Percentiles rank a stretch among this genome's conserved stretches.
Evolutionary conservation across 2,113 vertebrate genomes (phyloP).

Genomic region (Platanista minor): DNA sequence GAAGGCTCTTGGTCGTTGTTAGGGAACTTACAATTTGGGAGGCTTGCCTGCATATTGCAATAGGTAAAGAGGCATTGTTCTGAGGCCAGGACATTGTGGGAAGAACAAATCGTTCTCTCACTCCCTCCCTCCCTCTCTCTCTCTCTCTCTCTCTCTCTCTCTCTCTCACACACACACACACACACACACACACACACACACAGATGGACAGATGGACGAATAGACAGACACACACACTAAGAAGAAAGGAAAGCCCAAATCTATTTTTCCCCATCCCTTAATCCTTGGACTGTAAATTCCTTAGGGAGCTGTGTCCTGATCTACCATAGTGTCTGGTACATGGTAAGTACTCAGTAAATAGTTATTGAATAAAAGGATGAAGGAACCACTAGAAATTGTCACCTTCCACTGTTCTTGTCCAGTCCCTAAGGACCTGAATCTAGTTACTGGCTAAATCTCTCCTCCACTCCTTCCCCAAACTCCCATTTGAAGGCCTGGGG

Average conservation of each 20-base stretch:
- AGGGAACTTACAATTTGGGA: slow-evolving; percentile 24
- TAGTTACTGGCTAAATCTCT: neutral
- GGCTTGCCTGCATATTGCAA: neutral
- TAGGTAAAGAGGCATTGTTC: neutral
- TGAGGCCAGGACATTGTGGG: neutral
- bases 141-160: too few relatives aligned
- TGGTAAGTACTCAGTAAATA: neutral
- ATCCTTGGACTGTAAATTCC: neutral
- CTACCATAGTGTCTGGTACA: neutral
- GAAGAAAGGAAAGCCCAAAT: neutral
- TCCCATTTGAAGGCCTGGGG: neutral
- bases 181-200: too few relatives aligned
- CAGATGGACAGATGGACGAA: neutral
- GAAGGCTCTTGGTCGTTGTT: neutral
- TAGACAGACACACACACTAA: neutral
- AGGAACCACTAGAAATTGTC: neutral
- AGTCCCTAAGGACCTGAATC: neutral
- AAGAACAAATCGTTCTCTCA: neutral
- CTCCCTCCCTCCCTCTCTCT: neutral
- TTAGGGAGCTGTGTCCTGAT: neutral
- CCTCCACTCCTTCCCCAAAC: neutral
- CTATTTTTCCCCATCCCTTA: neutral
- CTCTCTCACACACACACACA: too few relatives aligned
- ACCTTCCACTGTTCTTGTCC: neutral
- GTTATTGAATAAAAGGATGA: neutral